Evolutionary conservation across 2,888 invertebrate genomes (phyloP).

Genomic region (Epinotia demarniana): DNA sequence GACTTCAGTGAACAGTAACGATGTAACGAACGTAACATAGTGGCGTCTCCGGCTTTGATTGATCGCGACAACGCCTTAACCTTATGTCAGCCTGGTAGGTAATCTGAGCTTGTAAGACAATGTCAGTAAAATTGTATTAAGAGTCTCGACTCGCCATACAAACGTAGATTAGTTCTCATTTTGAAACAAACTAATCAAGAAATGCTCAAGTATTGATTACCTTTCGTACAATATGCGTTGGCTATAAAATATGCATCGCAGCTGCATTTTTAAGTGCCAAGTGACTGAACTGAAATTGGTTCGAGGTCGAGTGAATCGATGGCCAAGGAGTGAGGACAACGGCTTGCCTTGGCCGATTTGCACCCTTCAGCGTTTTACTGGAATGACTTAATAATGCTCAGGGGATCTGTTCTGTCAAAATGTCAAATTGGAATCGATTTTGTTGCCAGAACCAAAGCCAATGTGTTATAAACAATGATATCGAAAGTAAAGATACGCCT

Average conservation of each 20-base stretch:
- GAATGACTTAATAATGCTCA: neutral
- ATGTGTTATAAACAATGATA: no score
- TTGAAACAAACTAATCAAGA: no score
- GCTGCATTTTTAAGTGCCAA: conserved; percentile 13
- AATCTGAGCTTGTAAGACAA: neutral
- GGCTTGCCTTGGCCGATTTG: conserved; percentile 24
- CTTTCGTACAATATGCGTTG: neutral
- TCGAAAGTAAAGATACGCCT: no score
- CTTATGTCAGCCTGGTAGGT: conserved; percentile 29
- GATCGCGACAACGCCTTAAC: conserved; percentile 28
- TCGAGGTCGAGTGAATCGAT: conserved; percentile 19
- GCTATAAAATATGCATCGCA: neutral
- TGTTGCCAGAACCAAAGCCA: neutral
- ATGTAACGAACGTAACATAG: neutral
- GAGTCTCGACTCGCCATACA: no score
- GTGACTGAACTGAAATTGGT: conserved; percentile 25
- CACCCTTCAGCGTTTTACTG: conserved; percentile 4
- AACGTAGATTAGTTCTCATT: no score
- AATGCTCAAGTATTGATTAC: no score
- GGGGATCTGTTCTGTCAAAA: neutral
- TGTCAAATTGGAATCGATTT: neutral
- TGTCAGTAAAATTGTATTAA: neutral
- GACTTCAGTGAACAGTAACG: neutral
- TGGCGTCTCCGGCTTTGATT: conserved; percentile 19
- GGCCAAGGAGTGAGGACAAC: conserved; percentile 11